Base-by-base conservation (phyloP, 2,888 invertebrate species). In the Platycheirus albimanus region DNA sequence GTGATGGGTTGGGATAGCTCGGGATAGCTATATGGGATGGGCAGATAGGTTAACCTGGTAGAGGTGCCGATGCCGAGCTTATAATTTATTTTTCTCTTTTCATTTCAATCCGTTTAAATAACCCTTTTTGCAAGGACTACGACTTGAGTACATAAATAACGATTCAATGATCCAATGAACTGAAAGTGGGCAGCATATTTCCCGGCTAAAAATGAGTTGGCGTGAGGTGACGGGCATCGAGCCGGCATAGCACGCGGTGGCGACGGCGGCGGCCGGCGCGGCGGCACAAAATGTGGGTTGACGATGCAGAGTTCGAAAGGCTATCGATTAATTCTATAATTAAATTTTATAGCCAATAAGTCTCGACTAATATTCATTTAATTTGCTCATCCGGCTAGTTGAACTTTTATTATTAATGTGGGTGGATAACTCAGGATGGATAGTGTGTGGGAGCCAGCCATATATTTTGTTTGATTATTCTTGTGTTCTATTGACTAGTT, bases 271-370 rank as follows among this genome's bases (percentile, higher is more conserved):
- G 36, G 8, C n/a, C 3, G 36, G 3, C 11, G 36, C 36, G 36
- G 11, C 11, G 38, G n/a, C n/a, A n/a, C n/a, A n/a, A n/a, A n/a
- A n/a, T n/a, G n/a, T 15, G 8, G 17, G 43, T 33, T 10, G 15
- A 15, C 2, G 43, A 2, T 5, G 8, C 13, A 13, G 19, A 30
- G 17, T 24, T 52, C 80, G 11, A 33, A 47, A 17, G 28, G 56
- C 47, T 72, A 81, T 81, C 77, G 81, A 81, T 77, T 71, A 41
- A 43, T 81, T 71, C 77, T 81, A 81, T 81, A 81, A 81, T 81
- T 81, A 80, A 80, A 64, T 75, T 66, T 58, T 71, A 67, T 67
- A 56, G 71, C 77, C 80, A 75, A 76, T 72, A 77, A 72, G 71
- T 71, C 66, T 63, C 28, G 47, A 63, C 81, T 72, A 67, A 72